phyloP scores from a whole-genome alignment of 2,113 vertebrate genomes.

The Mohoua ochrocephala region DNA sequence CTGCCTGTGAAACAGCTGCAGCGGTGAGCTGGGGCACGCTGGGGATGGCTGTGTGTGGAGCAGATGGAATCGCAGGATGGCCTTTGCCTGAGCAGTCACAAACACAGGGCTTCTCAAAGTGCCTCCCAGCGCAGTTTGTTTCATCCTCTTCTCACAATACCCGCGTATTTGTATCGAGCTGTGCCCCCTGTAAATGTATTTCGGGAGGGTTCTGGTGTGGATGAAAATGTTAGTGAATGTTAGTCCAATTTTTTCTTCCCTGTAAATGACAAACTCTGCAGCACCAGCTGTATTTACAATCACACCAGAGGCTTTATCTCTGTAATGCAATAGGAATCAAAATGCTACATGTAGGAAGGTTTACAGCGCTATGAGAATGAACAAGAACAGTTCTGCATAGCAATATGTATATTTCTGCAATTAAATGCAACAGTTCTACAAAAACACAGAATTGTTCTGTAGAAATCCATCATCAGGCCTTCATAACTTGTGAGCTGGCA shows the following conservation, averaged over 20 bases:
- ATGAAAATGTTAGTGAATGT: background rate
- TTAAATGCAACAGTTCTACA: background rate
- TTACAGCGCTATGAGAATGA: background rate
- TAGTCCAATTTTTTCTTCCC: background rate
- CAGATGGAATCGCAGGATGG: background rate
- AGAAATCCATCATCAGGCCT: background rate
- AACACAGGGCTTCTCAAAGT: background rate
- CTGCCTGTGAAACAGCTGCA: background rate
- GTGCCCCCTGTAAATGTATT: background rate
- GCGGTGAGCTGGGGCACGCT: background rate
- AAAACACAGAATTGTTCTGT: background rate
- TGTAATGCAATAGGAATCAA: background rate
- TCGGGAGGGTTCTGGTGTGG: background rate
- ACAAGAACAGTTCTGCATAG: background rate
- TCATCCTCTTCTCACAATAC: background rate
- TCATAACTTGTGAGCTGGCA: background rate
- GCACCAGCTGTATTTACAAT: conserved; percentile 14
- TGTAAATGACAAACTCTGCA: background rate
- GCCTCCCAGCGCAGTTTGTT: background rate
- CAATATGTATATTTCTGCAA: background rate
- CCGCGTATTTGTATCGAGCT: background rate
- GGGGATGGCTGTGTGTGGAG: background rate
- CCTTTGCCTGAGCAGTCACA: background rate
- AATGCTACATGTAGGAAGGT: background rate
- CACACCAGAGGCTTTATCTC: background rate